Evolutionary conservation across 2,888 invertebrate species (phyloP), one percentile per base, ranked within the genome.

Genomic region (Eupithecia subfuscata): DNA sequence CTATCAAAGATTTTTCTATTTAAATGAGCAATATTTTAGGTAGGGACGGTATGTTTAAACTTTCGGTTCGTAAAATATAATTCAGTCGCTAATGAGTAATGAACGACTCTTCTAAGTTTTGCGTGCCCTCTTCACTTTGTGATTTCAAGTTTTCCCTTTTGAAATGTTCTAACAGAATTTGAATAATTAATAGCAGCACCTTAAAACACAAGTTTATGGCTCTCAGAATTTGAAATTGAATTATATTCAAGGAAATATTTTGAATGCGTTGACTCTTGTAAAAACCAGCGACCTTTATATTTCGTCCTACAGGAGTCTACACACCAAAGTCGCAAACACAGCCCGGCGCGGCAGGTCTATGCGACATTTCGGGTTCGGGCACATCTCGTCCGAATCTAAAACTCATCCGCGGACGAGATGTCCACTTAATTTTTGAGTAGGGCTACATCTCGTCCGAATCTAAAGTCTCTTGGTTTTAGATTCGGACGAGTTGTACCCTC

Each of bases 231-330:
- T 76, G 77, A 82, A 85, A 87, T 86, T 86, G 80, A 85, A 87
- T 88, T 88, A 75, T 78, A 81, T 79, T 81, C 84, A 83, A 80
- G 82, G 84, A 85, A 87, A 87, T 87, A 86, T 87, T 86, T 86
- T 85, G 70, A 82, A 83, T 80, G 83, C 75, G 76, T 76, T 74
- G 25, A 67, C 34, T 64, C 68, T 56, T 0, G 4, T 9, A 9
- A 22, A 11, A 52, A 52, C n/a, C 52, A 52, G 52, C n/a, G 7
- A 52, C 7, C 18, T 48, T 1, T 52, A 52, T 52, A 1, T 22
- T 52, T 52, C 11, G 22, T 22, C n/a, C 9, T 22, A 52, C n/a
- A 52, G 22, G n/a, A 11, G n/a, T 22, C n/a, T 22, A 22, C 52
- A 22, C n/a, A n/a, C 16, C 16, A 16, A 16, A 5, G 6, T 52